Evolutionary conservation across 2,888 invertebrate genomes (phyloP), one percentile per base, ranked within the genome.

Genomic region (Acrobasis consociella): DNA sequence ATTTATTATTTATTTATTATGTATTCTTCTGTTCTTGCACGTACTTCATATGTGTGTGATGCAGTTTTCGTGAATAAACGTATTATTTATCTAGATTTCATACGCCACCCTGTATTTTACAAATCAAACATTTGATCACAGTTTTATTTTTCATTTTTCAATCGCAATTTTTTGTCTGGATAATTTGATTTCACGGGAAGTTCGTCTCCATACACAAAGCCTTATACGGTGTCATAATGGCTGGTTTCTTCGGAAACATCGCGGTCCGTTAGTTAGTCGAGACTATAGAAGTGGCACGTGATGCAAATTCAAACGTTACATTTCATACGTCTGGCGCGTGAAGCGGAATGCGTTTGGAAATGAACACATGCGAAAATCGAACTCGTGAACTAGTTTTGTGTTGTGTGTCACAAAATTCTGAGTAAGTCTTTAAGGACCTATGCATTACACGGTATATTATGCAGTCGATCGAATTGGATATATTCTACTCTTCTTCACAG

Each of bases 251-350:
- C 69, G 74, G 80, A 84, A 83, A 79, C 76, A 81, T 81, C 68
- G 71, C 69, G 69, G 68, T 74, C 90, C 87, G 89, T 88, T 90
- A 87, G 77, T 72, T 76, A 72, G 84, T 77, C 80, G 81, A 76
- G 79, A 75, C 79, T 78, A 75, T 73, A 75, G 80, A 82, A 80
- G 80, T 81, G 74, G 74, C 60, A 84, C 87, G 86, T 87, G 87
- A 84, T 73, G 66, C 62, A 79, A 78, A 84, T 88, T 73, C 72
- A 70, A 83, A 84, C 68, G 74, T 72, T 72, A 72, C 60, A 51
- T 52, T 50, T 59, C 50, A 50, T 59, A 39, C 49, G 49, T 38
- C 59, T 42, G 42, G 42, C 56, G 42, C 56, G 56, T 46, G 22
- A 42, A 56, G 42, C 42, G 56, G 56, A 42, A 56, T 56, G 56